Evolutionary conservation across 1,140 invertebrate genomes (phyloP), one percentile per base, ranked within the genome.

Genomic region (Cataglyphis hispanica): DNA sequence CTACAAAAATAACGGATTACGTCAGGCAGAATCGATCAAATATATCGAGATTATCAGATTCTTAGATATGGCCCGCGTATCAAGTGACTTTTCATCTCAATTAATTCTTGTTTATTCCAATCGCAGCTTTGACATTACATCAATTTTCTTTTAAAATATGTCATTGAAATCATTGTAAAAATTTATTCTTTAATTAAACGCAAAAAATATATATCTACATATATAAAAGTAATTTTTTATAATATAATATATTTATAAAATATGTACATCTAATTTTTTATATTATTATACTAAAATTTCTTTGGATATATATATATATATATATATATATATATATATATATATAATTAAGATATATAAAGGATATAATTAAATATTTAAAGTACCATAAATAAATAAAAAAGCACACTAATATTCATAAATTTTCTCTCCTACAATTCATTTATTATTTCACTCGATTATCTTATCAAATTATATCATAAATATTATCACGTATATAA

Each of bases 1-100:
- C 2, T 16, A 72, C 76, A 19, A 77, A 86, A 81, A 75, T 67
- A 66, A 3, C 19, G 50, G 25, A 83, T 83, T 27, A 19, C 85
- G 58, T 89, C 87, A 56, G 27, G 5, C 25, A 8, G 7, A 60
- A 46, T 34, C 16, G n/a, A 10, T 3, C 61, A 50, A n/a, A n/a
- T n/a, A 86, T 61, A 75, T 50, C 81, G 58, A 64, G 37, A 46
- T n/a, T 69, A 81, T 25, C 37, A n/a, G 61, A 69, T 58, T 40
- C 10, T 5, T 3, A 78, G 61, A 80, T 69, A 80, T 56, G 4
- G 25, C 22, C 56, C 16, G 5, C 43, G n/a, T n/a, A 1, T n/a
- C 16, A 13, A 61, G 19, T 11, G 19, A 64, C 10, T 11, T 76
- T 50, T 19, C 19, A 53, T 40, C 4, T 53, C 22, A 34, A 34